Conservation (phyloP, 2,888 invertebrate species). For the Autographa gamma region DNA sequence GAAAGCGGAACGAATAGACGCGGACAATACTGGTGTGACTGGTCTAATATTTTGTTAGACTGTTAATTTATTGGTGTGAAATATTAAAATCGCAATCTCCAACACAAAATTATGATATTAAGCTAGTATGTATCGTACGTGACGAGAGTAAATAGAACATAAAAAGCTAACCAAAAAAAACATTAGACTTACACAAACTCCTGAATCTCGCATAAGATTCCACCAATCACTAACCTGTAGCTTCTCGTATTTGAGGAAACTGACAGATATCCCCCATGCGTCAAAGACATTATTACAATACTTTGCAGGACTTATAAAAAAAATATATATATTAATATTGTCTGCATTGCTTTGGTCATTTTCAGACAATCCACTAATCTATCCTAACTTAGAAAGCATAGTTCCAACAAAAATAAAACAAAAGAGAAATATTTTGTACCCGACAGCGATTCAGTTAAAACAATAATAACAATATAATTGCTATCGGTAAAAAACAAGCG, state of each 20-base stretch:
- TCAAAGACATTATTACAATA: too few relatives aligned
- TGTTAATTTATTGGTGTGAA: constrained; percentile 2
- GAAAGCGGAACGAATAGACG: constrained; percentile 71
- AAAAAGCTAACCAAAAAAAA: too few relatives aligned
- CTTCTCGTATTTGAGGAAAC: too few relatives aligned
- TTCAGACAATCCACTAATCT: background rate
- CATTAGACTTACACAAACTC: too few relatives aligned
- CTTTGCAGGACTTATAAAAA: too few relatives aligned
- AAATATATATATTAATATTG: too few relatives aligned
- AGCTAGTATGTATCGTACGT: background rate
- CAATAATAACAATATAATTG: background rate
- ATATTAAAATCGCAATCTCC: too few relatives aligned
- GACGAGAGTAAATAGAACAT: too few relatives aligned
- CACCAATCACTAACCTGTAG: too few relatives aligned
- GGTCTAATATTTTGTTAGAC: constrained; percentile 29
- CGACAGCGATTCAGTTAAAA: background rate
- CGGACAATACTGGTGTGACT: constrained; percentile 19
- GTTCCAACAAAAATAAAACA: background rate
- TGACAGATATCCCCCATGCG: too few relatives aligned
- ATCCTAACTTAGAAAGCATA: background rate
- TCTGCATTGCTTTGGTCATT: too few relatives aligned
- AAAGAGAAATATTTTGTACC: background rate
- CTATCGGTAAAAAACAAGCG: background rate
- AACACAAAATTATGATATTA: background rate
- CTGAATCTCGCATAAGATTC: too few relatives aligned